Conservation (phyloP, 1,140 invertebrate genomes). For the Bradynema listronoti region DNA sequence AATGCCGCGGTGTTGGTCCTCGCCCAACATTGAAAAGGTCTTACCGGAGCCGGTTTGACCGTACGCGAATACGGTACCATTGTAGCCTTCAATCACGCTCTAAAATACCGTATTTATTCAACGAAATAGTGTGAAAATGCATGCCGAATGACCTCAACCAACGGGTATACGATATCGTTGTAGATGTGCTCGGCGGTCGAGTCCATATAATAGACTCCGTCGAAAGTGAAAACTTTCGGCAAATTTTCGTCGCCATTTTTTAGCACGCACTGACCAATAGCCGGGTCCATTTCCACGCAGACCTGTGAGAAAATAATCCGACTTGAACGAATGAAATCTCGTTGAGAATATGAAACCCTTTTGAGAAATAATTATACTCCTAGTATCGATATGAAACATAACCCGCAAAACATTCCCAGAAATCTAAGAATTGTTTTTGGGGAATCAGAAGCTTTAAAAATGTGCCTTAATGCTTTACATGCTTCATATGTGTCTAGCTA, state of each 20-base stretch:
- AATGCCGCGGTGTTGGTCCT: slow-evolving; percentile 66
- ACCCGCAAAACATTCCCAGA: slow-evolving; percentile 72
- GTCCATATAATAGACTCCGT: slow-evolving; percentile 66
- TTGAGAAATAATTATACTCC: not conserved
- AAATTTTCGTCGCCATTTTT: slow-evolving; percentile 63
- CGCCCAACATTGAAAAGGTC: slow-evolving; percentile 65
- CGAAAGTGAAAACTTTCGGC: slow-evolving; percentile 71
- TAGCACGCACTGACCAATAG: slow-evolving; percentile 63
- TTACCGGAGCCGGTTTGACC: slow-evolving; percentile 64
- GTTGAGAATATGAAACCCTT: not conserved
- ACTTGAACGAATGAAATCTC: not conserved
- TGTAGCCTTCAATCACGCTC: slow-evolving; percentile 65
- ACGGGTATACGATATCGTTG: slow-evolving; percentile 67
- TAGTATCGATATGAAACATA: not conserved
- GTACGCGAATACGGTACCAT: slow-evolving; percentile 65
- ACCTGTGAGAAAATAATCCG: slow-evolving; percentile 60
- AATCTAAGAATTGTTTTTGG: slow-evolving; percentile 61
- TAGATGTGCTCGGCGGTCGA: slow-evolving; percentile 68
- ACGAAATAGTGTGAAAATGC: not conserved
- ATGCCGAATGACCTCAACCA: slow-evolving; percentile 64
- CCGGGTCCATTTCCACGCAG: slow-evolving; percentile 69
- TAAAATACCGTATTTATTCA: slow-evolving; percentile 57
- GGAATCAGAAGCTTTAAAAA: too few relatives aligned
- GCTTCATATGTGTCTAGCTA: too few relatives aligned
- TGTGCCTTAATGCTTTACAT: too few relatives aligned